phyloP scores from a whole-genome alignment of 2,113 vertebrate genomes.

The Onychostoma macrolepis region DNA sequence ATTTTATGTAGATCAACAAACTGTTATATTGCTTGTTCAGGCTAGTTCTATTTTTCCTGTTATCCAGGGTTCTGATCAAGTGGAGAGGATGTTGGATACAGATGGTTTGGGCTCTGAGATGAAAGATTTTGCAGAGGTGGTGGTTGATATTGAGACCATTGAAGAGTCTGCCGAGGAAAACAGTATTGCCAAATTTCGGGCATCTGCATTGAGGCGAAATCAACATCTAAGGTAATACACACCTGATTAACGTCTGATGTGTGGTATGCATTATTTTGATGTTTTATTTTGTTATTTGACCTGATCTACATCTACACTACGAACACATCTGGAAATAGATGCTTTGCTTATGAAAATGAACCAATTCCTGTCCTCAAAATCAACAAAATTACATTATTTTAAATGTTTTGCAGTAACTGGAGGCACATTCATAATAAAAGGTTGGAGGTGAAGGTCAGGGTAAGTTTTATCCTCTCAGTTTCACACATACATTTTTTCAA shows the following conservation, averaged over 20 bases:
- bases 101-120: not conserved
- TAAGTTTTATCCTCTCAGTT: not conserved
- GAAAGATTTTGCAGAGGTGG: conserved; percentile 19
- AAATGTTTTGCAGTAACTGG: not conserved
- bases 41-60: not conserved
- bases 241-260: not conserved
- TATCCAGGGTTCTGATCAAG: conserved; percentile 40
- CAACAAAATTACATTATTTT: not conserved
- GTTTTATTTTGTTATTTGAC: not conserved
- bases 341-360: not conserved
- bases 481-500: not conserved
- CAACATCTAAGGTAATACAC: not conserved
- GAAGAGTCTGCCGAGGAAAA: conserved; percentile 35
- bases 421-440: not conserved
- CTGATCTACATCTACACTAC: not conserved
- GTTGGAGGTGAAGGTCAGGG: not conserved
- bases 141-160: conserved; percentile 56
- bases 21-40: not conserved
- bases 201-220: not conserved
- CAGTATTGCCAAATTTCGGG: not conserved
- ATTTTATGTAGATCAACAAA: not conserved
- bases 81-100: not conserved
- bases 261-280: not conserved
- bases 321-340: not conserved
- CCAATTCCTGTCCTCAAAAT: not conserved